Percentiles rank a stretch among this genome's conserved stretches.
These are phyloP conservation scores for Lepus timidus DNA, from an alignment of 2,113 vertebrate species.

Conservation along the genomic window DNA sequence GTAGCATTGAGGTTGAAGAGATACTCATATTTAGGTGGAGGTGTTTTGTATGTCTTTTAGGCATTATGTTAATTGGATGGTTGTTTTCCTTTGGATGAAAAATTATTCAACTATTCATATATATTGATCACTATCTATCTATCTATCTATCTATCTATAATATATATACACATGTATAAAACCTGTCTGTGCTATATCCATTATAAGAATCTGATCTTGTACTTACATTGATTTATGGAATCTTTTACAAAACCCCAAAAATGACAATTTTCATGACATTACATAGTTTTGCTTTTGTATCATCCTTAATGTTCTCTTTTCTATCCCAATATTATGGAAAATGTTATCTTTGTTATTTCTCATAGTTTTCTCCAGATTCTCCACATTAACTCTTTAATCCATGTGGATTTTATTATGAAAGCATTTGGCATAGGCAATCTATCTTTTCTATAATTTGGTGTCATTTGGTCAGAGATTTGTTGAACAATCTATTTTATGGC, in stretches of 20 bases:
- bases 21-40: not conserved
- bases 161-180: not conserved
- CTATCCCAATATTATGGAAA: not conserved
- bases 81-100: not conserved
- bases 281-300: not conserved
- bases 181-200: not conserved
- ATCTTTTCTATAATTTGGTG: not conserved
- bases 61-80: not conserved
- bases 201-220: not conserved
- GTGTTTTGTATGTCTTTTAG: not conserved
- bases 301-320: not conserved
- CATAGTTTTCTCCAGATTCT: constrained; percentile 2
- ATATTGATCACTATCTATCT: no score
- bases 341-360: not conserved
- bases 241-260: not conserved
- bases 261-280: not conserved
- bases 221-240: not conserved
- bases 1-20: not conserved
- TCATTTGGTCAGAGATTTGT: not conserved
- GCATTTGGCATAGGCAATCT: not conserved
- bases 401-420: constrained; percentile 34
- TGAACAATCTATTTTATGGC: not conserved
- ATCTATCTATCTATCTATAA: no score
- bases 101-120: not conserved
- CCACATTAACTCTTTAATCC: not conserved